These are phyloP conservation scores for Bellardia pandia DNA, from an alignment of 2,888 invertebrate species.

Conservation along the genomic window DNA sequence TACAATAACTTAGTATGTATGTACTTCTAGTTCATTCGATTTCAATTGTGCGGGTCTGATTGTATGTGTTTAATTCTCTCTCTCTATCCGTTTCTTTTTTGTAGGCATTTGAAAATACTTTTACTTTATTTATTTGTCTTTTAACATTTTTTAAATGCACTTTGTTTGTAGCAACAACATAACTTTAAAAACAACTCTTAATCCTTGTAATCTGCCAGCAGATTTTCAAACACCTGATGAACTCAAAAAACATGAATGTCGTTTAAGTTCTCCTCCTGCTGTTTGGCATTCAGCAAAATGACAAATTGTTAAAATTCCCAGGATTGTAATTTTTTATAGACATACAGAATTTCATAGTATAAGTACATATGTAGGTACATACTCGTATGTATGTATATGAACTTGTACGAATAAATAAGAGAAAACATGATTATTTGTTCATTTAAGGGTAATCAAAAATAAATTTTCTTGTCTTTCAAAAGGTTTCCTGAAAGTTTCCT, in stretches of 20 bases:
- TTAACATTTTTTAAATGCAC: slow-evolving; percentile 68
- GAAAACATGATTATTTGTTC: slow-evolving; percentile 2
- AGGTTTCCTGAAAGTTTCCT: too few species aligned
- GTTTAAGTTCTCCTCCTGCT: slow-evolving; percentile 45
- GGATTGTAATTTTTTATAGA: slow-evolving; percentile 76
- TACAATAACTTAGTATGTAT: background rate
- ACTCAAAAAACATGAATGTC: slow-evolving; percentile 65
- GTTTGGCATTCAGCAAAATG: slow-evolving; percentile 64
- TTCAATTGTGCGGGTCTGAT: slow-evolving; percentile 49
- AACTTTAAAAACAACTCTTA: slow-evolving; percentile 76
- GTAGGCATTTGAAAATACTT: slow-evolving; percentile 62
- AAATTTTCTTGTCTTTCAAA: background rate
- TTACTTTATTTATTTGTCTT: slow-evolving; percentile 71
- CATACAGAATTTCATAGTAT: slow-evolving; percentile 1
- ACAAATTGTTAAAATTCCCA: slow-evolving; percentile 73
- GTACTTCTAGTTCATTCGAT: slow-evolving; percentile 20
- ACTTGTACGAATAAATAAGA: slow-evolving; percentile 33
- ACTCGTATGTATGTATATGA: background rate
- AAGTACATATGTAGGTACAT: background rate
- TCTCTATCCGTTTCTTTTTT: slow-evolving; percentile 7
- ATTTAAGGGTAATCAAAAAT: slow-evolving; percentile 19
- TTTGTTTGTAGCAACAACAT: slow-evolving; percentile 71
- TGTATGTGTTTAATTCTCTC: background rate
- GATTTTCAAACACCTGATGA: slow-evolving; percentile 80
- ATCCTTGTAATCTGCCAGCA: slow-evolving; percentile 80